Evolutionary conservation across 2,797 vertebrate species (phyloP), one percentile per base, ranked within the genome.

Genomic region (Cuculus canorus): DNA sequence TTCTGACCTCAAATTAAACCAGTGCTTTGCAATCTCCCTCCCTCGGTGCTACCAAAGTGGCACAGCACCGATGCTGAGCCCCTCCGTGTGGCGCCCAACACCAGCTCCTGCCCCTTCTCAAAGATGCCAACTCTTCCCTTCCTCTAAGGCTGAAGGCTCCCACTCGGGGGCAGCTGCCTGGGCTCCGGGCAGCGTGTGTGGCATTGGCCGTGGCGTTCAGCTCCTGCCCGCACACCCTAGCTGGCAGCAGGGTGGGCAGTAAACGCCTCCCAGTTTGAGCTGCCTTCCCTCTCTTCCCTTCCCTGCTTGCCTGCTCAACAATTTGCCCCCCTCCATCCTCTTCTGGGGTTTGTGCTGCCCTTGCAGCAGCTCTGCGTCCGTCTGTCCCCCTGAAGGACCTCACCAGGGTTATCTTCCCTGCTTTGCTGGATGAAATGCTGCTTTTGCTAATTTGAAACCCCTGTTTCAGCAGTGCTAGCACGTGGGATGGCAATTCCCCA

Each of bases 1-100:
- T 78, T 81, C 72, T 96, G 79, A 84, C 81, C 96, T 95, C 86
- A 93, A 96, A 97, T 93, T 61, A 88, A 92, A 92, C 25, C 56
- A 54, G 69, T 8, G 4, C 41, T 87, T 53, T n/a, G 33, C 90
- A 89, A 52, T 56, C 11, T 63, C 72, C 53, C 70, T 89, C 92
- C 82, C 41, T 15, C 54, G n/a, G 53, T 2, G 32, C 94, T 90
- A 80, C 82, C 56, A 8, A 69, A 86, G 77, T 1, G 1, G 81
- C 68, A 33, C 87, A 64, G 76, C 4, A 2, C 54, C 9, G 13
- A 30, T 9, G 7, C 71, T 17, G 84, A 72, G 59, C n/a, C 7
- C 28, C 57, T 7, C 30, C 15, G 11, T 24, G 11, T 57, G 22
- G 15, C 12, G 30, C 37, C 28, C 56, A 39, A 10, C 80, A 23